Evolutionary conservation across 2,888 invertebrate species (phyloP).

Genomic region (Epinotia brunnichana): DNA sequence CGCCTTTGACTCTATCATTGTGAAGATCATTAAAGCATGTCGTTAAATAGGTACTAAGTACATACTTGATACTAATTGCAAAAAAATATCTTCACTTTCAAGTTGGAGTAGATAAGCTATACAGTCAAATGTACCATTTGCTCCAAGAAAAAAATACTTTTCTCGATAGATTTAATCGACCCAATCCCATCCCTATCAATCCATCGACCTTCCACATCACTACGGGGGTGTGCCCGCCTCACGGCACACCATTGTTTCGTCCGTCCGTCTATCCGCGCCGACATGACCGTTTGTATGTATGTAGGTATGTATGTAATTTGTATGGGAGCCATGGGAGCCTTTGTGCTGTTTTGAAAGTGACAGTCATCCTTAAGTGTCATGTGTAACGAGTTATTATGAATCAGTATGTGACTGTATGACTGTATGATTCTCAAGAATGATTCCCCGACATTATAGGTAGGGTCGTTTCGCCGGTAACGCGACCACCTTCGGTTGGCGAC

Average conservation of each 20-base stretch:
- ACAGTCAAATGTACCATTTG: background rate
- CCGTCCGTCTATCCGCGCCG: slow-evolving; percentile 75
- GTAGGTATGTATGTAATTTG: slow-evolving; percentile 53
- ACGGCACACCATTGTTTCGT: slow-evolving; percentile 78
- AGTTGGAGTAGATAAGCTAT: no score
- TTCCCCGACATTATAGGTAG: no score
- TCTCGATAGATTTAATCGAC: slow-evolving; percentile 35
- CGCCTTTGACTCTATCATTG: no score
- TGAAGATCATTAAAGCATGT: no score
- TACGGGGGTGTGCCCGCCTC: slow-evolving; percentile 77
- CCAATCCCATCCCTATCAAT: slow-evolving; percentile 59
- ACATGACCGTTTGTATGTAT: slow-evolving; percentile 55
- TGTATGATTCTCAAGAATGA: slow-evolving; percentile 10
- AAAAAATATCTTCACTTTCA: no score
- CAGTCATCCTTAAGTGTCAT: slow-evolving; percentile 21
- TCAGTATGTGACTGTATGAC: slow-evolving; percentile 9
- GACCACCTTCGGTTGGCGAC: no score
- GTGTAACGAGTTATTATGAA: slow-evolving; percentile 5
- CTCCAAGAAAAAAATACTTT: background rate
- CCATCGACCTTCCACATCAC: slow-evolving; percentile 54
- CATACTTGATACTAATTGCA: no score
- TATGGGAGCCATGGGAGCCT: slow-evolving; percentile 46
- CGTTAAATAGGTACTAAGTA: no score
- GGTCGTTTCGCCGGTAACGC: no score
- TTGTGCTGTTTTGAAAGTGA: slow-evolving; percentile 30